Evolutionary conservation across 2,113 vertebrate genomes (phyloP).

Genomic region (Paralichthys olivaceus): DNA sequence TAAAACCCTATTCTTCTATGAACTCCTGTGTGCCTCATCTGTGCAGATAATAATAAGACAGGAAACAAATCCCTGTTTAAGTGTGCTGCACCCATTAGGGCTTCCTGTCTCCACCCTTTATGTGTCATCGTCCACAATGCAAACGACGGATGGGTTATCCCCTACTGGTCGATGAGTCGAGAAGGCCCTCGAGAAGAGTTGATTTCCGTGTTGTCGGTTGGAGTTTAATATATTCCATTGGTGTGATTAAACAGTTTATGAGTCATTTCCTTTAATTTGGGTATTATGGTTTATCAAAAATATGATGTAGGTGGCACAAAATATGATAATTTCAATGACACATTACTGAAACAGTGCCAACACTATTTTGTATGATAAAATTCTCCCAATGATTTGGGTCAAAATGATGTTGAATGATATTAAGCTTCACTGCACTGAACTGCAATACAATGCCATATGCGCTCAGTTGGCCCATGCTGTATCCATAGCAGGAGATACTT

Average conservation of each 20-base stretch:
- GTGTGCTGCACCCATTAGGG: constrained; percentile 14
- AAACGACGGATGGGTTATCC: background rate
- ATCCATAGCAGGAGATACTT: constrained; percentile 61
- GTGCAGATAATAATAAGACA: constrained; percentile 23
- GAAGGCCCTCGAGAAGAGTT: background rate
- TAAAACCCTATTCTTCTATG: background rate
- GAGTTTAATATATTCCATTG: no score
- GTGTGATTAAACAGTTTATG: no score
- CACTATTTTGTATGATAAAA: background rate
- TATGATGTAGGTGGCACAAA: background rate
- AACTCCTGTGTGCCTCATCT: constrained; percentile 17
- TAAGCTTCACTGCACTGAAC: background rate
- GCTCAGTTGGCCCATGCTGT: constrained; percentile 39
- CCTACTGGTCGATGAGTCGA: background rate
- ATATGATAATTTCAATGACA: background rate
- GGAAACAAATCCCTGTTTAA: constrained; percentile 24
- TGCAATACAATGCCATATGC: constrained; percentile 36
- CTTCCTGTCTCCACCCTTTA: constrained; percentile 27
- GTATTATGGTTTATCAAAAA: background rate
- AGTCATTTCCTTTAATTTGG: background rate
- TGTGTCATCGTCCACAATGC: constrained; percentile 12
- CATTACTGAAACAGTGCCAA: background rate
- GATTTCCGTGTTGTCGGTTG: no score
- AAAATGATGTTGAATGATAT: constrained; percentile 11
- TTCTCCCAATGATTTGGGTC: background rate